Evolutionary conservation across 23 tunicate genomes (phyloP), one percentile per base, ranked within the genome.

Genomic region (Ciona savignyi): DNA sequence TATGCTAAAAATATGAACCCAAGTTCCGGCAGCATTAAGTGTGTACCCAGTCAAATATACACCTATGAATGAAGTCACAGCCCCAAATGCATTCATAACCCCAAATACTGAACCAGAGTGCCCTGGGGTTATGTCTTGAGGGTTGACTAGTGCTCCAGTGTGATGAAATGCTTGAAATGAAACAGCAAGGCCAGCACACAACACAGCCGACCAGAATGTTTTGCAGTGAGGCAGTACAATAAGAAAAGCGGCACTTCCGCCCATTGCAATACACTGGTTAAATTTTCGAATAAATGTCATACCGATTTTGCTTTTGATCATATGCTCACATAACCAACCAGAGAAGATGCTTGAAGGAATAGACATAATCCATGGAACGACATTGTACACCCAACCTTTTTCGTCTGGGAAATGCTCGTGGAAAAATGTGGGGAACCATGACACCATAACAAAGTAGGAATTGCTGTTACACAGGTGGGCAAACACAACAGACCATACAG

Each of bases 101-200:
- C 97, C 97, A 80, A 91, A 91, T 3, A 91, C 97, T 29, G 97
- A 91, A n/a, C 97, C 97, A 33, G 97, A 69, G 71, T 80, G 80
- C 2, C 71, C 61, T 15, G 97, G 97, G 3, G 97, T 86, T 31
- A 91, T 84, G 42, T 91, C 97, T 70, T 91, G 97, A 1, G 97
- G 91, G 64, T 81, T 81, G 6, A 91, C 86, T 24, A 91, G 66
- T 32, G 84, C 91, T 0, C 75, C 91, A 76, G 91, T 91, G 86
- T 84, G 81, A 72, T 91, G 97, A 76, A 91, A 84, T 24, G 97
- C 84, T 33, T 86, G 90, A 11, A 82, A 63, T 34, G 97, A 77
- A 2, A 85, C 84, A 48, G 91, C 51, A 51, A 91, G 32, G 9
- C 83, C 91, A 35, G 91, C 79, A 75, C 85, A 88, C 0, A 91